Evolutionary conservation across 2,797 vertebrate species (phyloP).

Genomic region (Agapornis canus): DNA sequence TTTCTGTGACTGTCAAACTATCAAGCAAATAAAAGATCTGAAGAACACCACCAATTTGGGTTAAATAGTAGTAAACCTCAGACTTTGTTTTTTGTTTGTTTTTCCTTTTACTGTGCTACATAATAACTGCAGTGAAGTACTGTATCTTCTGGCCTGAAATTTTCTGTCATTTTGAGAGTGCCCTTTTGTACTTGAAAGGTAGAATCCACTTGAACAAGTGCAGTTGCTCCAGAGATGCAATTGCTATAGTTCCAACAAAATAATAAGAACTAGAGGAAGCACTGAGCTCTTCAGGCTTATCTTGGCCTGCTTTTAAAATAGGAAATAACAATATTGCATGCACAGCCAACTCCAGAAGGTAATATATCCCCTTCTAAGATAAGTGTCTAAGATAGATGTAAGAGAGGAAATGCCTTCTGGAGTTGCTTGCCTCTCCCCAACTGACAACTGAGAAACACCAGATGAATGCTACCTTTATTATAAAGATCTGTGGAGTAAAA

Average conservation of each 20-base stretch:
- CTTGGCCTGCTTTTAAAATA: neutral
- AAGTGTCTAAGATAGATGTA: neutral
- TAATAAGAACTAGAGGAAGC: neutral
- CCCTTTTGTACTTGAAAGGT: neutral
- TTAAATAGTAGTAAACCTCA: neutral
- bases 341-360: neutral
- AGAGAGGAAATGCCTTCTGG: neutral
- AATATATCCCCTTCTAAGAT: neutral
- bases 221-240: neutral
- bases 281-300: neutral
- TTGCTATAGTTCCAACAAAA: neutral
- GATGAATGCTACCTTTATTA: neutral
- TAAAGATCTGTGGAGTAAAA: neutral
- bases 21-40: neutral
- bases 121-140: neutral
- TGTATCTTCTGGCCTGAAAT: neutral
- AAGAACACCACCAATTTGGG: neutral
- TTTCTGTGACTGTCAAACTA: neutral
- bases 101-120: neutral
- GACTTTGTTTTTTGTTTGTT: neutral
- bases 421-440: neutral
- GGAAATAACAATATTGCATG: neutral
- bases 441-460: neutral
- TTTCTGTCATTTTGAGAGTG: neutral
- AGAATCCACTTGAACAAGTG: neutral